Conservation (phyloP, 2,113 vertebrate genomes). For the Odobenus rosmarus region DNA sequence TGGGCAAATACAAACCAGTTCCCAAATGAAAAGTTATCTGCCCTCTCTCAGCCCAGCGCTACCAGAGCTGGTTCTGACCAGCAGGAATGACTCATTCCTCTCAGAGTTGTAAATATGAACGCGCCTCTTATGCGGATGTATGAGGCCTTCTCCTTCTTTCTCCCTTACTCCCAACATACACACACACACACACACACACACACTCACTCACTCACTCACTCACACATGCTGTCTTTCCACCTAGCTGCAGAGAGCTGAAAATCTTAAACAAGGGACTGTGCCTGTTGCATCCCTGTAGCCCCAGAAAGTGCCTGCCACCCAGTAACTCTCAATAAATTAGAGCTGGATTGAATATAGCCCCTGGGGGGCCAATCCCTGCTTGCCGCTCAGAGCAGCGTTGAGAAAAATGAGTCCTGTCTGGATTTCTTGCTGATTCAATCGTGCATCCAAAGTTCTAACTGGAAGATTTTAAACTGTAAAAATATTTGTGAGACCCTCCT, state of each 20-base stretch:
- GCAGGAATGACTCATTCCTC: too few species aligned
- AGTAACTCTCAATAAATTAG: background rate
- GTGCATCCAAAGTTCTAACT: background rate
- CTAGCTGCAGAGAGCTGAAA: background rate
- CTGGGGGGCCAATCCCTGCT: background rate
- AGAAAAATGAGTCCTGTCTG: conserved; percentile 28
- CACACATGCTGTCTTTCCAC: background rate
- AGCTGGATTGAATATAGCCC: background rate
- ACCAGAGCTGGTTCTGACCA: background rate
- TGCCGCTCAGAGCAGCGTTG: background rate
- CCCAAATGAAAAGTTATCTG: background rate
- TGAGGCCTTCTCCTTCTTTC: background rate
- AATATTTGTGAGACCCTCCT: background rate
- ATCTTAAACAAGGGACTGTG: background rate
- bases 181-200: too few species aligned
- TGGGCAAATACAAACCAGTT: background rate
- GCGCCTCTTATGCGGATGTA: background rate
- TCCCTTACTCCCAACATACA: background rate
- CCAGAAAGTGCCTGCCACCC: background rate
- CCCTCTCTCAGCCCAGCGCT: fast-evolving
- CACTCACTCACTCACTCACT: background rate
- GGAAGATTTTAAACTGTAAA: background rate
- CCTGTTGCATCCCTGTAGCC: background rate
- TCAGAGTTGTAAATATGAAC: background rate
- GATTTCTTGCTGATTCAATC: background rate